Conservation (phyloP, 2,797 vertebrate genomes). For the Antennarius maculatus region DNA sequence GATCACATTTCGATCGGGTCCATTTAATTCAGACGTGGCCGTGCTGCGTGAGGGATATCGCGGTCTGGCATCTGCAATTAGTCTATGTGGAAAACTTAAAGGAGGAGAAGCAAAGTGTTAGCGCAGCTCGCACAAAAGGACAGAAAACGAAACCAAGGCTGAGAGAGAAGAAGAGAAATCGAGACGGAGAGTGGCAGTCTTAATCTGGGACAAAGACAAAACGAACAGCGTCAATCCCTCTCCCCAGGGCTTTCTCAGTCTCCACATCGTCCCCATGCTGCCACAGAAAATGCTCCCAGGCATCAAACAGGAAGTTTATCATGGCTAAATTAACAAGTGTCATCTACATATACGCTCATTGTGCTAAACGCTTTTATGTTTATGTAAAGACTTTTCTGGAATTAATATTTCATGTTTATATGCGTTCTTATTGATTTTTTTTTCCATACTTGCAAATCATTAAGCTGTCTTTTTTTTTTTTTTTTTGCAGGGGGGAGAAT, state of each 20-base stretch:
- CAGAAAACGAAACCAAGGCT: constrained; percentile 40
- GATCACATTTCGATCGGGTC: constrained; percentile 47
- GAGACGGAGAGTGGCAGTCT: constrained; percentile 63
- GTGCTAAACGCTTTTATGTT: constrained; percentile 84
- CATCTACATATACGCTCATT: constrained; percentile 81
- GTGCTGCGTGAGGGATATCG: constrained; percentile 30
- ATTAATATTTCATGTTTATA: constrained; percentile 86
- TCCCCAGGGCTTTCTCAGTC: constrained; percentile 72
- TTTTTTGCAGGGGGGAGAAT: constrained; percentile 57
- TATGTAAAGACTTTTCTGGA: constrained; percentile 78
- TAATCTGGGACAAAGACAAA: constrained; percentile 80
- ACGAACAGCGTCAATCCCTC: constrained; percentile 64
- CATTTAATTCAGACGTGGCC: constrained; percentile 40
- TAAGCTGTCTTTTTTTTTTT: constrained; percentile 63
- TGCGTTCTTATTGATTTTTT: constrained; percentile 59
- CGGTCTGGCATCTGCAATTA: constrained; percentile 57
- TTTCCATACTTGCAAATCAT: constrained; percentile 71
- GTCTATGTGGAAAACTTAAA: constrained; percentile 52
- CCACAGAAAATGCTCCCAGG: constrained; percentile 73
- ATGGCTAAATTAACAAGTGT: constrained; percentile 83
- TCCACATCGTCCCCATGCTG: constrained; percentile 72
- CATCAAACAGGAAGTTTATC: constrained; percentile 84
- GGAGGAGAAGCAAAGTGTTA: constrained; percentile 66
- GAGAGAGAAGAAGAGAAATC: constrained; percentile 37
- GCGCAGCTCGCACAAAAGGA: constrained; percentile 55